Conservation (phyloP, 37 sponge, comb jelly and placozoan genomes). For the Geodia barretti region DNA sequence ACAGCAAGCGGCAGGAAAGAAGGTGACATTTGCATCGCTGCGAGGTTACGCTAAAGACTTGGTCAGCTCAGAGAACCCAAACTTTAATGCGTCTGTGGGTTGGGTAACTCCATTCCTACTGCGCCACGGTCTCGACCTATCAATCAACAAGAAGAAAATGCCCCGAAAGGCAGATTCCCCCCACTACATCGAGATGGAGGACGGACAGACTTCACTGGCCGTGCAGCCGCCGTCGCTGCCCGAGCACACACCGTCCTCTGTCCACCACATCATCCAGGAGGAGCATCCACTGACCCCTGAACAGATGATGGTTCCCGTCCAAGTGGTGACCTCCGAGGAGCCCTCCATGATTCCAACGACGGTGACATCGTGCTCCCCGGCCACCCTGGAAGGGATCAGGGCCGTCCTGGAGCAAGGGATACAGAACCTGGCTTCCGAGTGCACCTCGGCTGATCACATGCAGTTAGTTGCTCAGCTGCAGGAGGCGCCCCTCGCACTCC, state of each 20-base stretch:
- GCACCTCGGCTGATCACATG: not conserved
- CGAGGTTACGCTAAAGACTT: conserved; percentile 71
- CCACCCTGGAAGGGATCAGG: not conserved
- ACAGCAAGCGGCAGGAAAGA: conserved; percentile 57
- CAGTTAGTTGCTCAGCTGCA: not conserved
- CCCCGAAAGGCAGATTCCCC: not conserved
- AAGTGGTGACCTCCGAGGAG: not conserved
- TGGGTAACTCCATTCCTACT: conserved; percentile 85
- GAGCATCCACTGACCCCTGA: not conserved
- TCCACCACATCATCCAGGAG: conserved; percentile 4
- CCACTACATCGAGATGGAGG: not conserved
- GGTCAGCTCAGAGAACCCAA: conserved; percentile 70
- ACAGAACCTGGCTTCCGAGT: not conserved
- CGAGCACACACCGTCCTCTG: too few species aligned
- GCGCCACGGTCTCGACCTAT: conserved; percentile 69
- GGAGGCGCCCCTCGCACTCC: not conserved
- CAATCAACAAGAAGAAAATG: conserved; percentile 32
- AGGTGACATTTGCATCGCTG: conserved; percentile 78
- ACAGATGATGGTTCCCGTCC: not conserved
- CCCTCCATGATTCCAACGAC: not conserved
- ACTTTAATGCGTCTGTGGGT: conserved; percentile 85
- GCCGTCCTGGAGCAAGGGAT: conserved; percentile 4
- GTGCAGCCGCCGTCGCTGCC: not conserved
- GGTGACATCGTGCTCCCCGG: not conserved
- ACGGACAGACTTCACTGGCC: not conserved